Evolutionary conservation across 2,113 vertebrate genomes (phyloP).

Genomic region (Orcinus orca): DNA sequence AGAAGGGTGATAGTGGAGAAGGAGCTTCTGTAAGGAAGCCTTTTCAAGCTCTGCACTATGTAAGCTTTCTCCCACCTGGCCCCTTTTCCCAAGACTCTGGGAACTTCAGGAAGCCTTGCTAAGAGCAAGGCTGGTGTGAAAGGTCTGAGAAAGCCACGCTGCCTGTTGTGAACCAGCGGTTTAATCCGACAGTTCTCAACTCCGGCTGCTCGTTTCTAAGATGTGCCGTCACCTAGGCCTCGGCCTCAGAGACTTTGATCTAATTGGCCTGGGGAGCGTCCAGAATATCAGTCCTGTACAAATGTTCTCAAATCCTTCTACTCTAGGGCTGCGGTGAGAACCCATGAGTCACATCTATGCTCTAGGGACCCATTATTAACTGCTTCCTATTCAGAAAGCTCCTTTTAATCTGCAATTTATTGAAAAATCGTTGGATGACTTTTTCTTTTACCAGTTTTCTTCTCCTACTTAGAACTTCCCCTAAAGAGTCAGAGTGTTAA

Average conservation of each 20-base stretch:
- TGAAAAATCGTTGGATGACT: not conserved
- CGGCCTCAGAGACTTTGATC: not conserved
- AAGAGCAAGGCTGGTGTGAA: not conserved
- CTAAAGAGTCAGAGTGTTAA: not conserved
- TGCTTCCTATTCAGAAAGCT: not conserved
- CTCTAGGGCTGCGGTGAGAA: not conserved
- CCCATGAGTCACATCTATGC: not conserved
- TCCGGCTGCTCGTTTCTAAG: not conserved
- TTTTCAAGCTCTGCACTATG: not conserved
- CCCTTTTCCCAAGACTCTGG: not conserved
- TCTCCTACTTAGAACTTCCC: not conserved
- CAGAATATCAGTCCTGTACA: not conserved
- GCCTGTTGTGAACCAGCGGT: not conserved
- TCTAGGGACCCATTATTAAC: no score
- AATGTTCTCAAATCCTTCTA: no score
- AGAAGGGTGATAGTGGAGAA: not conserved
- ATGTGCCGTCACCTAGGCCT: accelerated
- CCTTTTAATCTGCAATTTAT: not conserved
- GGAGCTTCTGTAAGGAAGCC: not conserved
- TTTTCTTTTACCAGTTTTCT: not conserved
- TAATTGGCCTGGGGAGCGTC: not conserved
- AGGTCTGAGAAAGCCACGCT: not conserved
- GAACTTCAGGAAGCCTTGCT: not conserved
- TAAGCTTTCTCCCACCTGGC: not conserved
- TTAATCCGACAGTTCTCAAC: not conserved